These are phyloP conservation scores for Ephestia elutella DNA, from an alignment of 1,140 invertebrate species.

Conservation along the genomic window DNA sequence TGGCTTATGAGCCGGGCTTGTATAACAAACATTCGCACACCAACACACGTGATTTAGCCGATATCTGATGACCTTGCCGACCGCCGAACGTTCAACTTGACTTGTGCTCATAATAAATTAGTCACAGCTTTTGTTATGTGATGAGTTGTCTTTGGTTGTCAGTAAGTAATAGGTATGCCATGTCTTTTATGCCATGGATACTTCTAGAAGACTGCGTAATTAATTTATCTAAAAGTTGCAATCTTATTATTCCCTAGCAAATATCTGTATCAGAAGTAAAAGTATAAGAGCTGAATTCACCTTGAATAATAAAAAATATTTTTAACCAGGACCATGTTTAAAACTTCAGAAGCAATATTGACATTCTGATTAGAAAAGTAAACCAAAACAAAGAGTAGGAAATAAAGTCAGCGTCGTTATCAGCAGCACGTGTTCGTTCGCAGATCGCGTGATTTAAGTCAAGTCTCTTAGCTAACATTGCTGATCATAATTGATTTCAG, in stretches of 20 bases:
- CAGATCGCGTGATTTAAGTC: neutral
- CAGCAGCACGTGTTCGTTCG: neutral
- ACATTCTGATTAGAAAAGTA: neutral
- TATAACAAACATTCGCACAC: slow-evolving; percentile 35
- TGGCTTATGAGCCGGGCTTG: slow-evolving; percentile 29
- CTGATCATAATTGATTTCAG: neutral
- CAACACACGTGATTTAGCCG: slow-evolving; percentile 32
- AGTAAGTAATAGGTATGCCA: neutral
- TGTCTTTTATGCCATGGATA: neutral
- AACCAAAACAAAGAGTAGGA: neutral
- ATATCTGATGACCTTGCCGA: slow-evolving; percentile 42
- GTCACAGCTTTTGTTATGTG: slow-evolving; percentile 1
- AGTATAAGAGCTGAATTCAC: too few species aligned
- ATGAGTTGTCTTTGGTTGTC: neutral
- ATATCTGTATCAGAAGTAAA: too few species aligned
- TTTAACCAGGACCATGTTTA: too few species aligned
- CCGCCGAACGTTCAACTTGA: slow-evolving; percentile 25
- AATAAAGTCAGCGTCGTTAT: neutral
- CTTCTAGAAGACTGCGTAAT: too few species aligned
- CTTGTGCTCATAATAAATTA: slow-evolving; percentile 8
- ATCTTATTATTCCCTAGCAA: too few species aligned
- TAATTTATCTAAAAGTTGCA: too few species aligned
- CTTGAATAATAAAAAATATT: too few species aligned
- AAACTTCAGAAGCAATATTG: neutral
- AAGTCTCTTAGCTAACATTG: neutral